Conservation (phyloP, 2,113 vertebrate species). For the Falcunculus frontatus region DNA sequence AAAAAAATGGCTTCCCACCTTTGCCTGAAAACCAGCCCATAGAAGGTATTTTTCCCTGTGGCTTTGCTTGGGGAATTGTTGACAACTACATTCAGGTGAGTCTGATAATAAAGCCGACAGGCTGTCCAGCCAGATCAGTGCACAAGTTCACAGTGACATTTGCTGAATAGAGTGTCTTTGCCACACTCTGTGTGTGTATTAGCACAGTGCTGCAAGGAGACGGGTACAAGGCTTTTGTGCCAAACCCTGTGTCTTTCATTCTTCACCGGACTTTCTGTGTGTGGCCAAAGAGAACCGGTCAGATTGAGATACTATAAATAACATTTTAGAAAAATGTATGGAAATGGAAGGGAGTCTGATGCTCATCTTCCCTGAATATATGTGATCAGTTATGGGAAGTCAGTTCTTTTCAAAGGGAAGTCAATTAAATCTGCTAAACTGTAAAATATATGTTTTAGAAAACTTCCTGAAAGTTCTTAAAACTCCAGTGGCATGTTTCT, state of each 20-base stretch:
- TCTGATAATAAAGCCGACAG: background rate
- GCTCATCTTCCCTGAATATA: background rate
- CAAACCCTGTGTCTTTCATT: background rate
- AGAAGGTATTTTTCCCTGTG: slow-evolving; percentile 85
- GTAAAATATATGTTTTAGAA: background rate
- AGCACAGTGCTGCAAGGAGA: background rate
- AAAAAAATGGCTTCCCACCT: slow-evolving; percentile 90
- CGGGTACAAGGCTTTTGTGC: background rate
- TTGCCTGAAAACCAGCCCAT: slow-evolving; percentile 84
- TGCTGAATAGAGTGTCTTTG: background rate
- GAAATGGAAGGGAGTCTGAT: background rate
- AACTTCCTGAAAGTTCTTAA: background rate
- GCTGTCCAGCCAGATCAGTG: background rate
- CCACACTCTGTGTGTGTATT: background rate
- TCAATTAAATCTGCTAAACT: background rate
- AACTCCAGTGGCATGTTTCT: background rate
- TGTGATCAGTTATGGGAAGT: background rate
- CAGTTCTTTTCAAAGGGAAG: background rate
- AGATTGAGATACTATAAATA: background rate
- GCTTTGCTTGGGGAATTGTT: slow-evolving; percentile 91
- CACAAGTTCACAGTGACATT: background rate
- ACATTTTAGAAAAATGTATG: background rate
- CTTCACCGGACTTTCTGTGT: background rate
- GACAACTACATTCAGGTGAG: slow-evolving; percentile 91
- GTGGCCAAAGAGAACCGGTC: background rate